A percentile compares a stretch with the other conserved stretches of the same genome.
phyloP scores from a whole-genome alignment of 2,113 vertebrate species.

The Gymnobelideus leadbeateri region DNA sequence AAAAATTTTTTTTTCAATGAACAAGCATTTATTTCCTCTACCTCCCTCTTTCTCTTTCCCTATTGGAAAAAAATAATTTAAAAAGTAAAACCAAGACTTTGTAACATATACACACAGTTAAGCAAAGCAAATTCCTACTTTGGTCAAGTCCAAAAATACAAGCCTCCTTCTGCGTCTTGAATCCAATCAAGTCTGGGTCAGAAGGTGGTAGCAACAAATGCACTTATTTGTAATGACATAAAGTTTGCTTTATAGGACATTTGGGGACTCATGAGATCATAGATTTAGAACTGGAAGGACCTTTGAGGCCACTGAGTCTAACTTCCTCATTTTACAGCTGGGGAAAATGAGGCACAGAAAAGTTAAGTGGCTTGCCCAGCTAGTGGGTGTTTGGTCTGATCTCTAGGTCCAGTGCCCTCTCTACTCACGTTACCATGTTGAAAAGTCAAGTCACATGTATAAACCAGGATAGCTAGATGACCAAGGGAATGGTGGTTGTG shows the following conservation, averaged over 20 bases:
- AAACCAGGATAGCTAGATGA: background rate
- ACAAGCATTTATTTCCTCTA: background rate
- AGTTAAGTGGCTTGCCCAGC: background rate
- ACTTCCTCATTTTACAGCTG: background rate
- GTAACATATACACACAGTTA: background rate
- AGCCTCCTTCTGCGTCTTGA: background rate
- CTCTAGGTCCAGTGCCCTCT: background rate
- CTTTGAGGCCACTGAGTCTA: background rate
- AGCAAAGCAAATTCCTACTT: background rate
- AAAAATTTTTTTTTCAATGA: background rate
- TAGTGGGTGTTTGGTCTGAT: background rate
- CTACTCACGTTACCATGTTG: background rate
- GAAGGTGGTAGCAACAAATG: background rate
- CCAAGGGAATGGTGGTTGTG: background rate
- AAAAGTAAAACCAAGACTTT: background rate
- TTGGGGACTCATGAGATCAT: background rate
- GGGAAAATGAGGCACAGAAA: background rate
- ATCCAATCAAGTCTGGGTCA: background rate
- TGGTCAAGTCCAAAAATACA: background rate
- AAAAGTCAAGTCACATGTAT: background rate
- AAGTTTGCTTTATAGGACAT: background rate
- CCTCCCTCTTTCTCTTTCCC: background rate
- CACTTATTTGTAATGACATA: background rate
- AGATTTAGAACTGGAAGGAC: background rate
- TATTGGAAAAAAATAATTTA: background rate